Conservation (phyloP, 2,797 vertebrate genomes). For the Pangasius mekongensis region DNA sequence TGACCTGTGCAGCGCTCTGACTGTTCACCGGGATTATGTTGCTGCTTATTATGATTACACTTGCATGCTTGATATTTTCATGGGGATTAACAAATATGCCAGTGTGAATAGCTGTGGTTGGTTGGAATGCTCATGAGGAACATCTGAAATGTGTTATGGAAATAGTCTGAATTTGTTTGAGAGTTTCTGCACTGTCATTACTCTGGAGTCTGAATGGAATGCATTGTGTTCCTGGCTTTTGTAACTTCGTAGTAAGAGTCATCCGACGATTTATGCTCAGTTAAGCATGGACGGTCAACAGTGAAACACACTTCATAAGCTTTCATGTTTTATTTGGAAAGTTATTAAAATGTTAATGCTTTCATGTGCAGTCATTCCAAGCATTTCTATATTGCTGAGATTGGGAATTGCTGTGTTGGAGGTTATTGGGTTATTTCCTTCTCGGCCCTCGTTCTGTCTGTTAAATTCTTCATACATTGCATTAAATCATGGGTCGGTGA, state of each 20-base stretch:
- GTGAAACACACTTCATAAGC: neutral
- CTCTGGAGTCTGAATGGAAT: slow-evolving; percentile 9
- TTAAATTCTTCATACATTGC: too few relatives aligned
- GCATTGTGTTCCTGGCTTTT: neutral
- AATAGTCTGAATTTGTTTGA: neutral
- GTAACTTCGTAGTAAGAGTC: neutral
- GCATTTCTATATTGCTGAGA: neutral
- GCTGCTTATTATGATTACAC: neutral
- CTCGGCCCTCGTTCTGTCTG: neutral
- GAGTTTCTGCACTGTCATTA: neutral
- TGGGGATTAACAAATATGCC: neutral
- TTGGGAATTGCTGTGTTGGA: neutral
- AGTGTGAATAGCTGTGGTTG: neutral
- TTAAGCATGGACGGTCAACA: neutral
- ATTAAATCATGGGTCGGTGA: neutral
- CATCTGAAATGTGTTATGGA: slow-evolving; percentile 16
- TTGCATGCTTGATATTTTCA: neutral
- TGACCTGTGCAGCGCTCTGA: neutral
- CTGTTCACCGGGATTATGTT: neutral
- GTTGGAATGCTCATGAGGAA: slow-evolving; percentile 2
- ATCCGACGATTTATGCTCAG: neutral
- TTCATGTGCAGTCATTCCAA: neutral
- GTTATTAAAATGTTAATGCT: neutral
- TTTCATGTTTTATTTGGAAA: neutral
- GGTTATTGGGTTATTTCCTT: neutral